These are phyloP conservation scores for Drosophila pseudoananassae DNA, from an alignment of 1,140 invertebrate species.

Conservation along the genomic window DNA sequence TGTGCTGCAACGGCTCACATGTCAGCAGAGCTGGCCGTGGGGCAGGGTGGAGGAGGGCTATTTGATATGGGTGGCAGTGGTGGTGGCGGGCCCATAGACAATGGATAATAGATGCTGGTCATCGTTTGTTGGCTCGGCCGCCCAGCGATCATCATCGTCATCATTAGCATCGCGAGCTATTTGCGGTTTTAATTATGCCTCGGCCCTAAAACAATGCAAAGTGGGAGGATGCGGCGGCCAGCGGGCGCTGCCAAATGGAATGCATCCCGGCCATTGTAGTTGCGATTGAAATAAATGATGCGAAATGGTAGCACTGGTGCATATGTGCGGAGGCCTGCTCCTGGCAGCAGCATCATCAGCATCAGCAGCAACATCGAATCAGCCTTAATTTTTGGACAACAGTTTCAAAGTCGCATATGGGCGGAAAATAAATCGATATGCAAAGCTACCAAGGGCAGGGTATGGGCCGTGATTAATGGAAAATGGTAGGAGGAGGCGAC, in stretches of 20 bases:
- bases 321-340: conserved; percentile 14
- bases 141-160: conserved; percentile 22
- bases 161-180: conserved; percentile 25
- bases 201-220: conserved; percentile 27
- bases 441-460: conserved; percentile 39
- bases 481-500: neutral
- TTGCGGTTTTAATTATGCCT: conserved; percentile 60
- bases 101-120: conserved; percentile 47
- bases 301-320: conserved; percentile 32
- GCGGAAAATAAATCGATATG: conserved; percentile 36
- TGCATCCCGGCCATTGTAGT: conserved; percentile 8
- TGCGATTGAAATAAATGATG: conserved; percentile 60
- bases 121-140: conserved; percentile 27
- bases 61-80: conserved; percentile 22
- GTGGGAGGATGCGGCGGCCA: neutral
- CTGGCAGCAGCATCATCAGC: neutral
- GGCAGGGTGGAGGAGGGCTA: conserved; percentile 8
- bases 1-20: conserved; percentile 44
- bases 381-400: conserved; percentile 42
- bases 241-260: conserved; percentile 11
- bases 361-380: conserved; percentile 8
- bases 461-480: conserved; percentile 37
- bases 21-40: conserved; percentile 26
- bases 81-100: conserved; percentile 18
- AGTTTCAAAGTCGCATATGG: conserved; percentile 1